These are phyloP conservation scores for Polylopha cassiicola DNA, from an alignment of 2,888 invertebrate genomes.

Conservation along the genomic window DNA sequence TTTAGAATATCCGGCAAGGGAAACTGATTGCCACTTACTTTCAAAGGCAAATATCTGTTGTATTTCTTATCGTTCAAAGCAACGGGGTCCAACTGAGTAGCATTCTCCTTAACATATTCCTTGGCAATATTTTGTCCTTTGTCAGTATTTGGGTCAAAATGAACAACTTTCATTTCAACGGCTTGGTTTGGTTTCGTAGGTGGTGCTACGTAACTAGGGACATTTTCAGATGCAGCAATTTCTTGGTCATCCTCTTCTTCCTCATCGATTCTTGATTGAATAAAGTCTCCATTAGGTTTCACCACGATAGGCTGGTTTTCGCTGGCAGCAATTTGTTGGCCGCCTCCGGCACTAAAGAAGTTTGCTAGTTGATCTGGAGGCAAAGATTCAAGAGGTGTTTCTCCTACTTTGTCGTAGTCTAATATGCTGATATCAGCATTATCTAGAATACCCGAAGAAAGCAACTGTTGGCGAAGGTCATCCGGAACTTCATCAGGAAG, in stretches of 20 bases:
- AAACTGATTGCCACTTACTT: constrained; percentile 90
- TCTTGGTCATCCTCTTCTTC: constrained; percentile 74
- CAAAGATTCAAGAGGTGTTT: constrained; percentile 87
- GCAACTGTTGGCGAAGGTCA: constrained; percentile 87
- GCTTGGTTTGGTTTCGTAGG: constrained; percentile 67
- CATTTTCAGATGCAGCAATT: constrained; percentile 75
- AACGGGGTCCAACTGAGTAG: constrained; percentile 85
- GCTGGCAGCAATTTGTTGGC: constrained; percentile 82
- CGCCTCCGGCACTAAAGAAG: constrained; percentile 90
- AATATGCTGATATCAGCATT: constrained; percentile 92
- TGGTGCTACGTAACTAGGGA: constrained; percentile 52
- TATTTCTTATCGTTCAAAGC: constrained; percentile 85
- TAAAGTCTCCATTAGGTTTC: constrained; percentile 78
- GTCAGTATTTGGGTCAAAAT: constrained; percentile 85
- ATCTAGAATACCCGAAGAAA: constrained; percentile 90
- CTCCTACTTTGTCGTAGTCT: constrained; percentile 92
- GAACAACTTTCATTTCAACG: constrained; percentile 91
- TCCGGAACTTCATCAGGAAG: constrained; percentile 93
- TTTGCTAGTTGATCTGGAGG: constrained; percentile 92
- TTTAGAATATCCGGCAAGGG: constrained; percentile 87
- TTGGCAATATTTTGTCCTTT: constrained; percentile 84
- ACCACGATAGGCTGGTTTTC: constrained; percentile 83
- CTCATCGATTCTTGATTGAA: constrained; percentile 68
- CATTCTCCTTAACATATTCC: constrained; percentile 83
- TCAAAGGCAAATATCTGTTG: constrained; percentile 89